Percentiles rank a stretch among this genome's conserved stretches.
These are phyloP conservation scores for Gerosis bhagava DNA, from an alignment of 2,888 invertebrate genomes.

Conservation along the genomic window DNA sequence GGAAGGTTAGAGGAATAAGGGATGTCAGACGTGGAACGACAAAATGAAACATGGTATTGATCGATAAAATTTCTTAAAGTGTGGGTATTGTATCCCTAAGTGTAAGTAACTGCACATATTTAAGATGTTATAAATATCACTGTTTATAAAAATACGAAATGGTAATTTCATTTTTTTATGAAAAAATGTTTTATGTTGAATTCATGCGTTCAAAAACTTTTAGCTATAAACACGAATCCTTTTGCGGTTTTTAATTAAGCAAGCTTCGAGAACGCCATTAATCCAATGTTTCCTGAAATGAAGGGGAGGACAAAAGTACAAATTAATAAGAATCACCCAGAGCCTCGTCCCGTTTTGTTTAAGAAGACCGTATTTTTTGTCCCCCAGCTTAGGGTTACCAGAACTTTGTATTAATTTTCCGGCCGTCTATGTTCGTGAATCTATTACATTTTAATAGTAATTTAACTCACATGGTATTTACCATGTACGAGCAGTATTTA, in stretches of 20 bases:
- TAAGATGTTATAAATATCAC: too few relatives aligned
- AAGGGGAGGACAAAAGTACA: slow-evolving; percentile 56
- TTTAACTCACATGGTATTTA: too few relatives aligned
- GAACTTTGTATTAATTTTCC: background rate
- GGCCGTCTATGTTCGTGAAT: background rate
- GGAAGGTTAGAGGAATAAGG: too few relatives aligned
- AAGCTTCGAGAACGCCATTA: slow-evolving; percentile 54
- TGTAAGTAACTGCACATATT: too few relatives aligned
- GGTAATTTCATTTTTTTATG: too few relatives aligned
- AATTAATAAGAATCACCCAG: slow-evolving; percentile 66
- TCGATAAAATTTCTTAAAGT: too few relatives aligned
- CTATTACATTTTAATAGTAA: too few relatives aligned
- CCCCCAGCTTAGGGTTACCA: slow-evolving; percentile 7
- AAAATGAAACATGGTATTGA: too few relatives aligned
- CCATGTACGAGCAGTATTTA: too few relatives aligned
- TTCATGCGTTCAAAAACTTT: slow-evolving; percentile 37
- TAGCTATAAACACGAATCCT: slow-evolving; percentile 57
- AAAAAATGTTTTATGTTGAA: background rate
- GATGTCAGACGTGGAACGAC: too few relatives aligned
- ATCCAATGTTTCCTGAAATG: slow-evolving; percentile 63
- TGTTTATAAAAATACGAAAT: too few relatives aligned
- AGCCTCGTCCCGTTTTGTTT: slow-evolving; percentile 32
- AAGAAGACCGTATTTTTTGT: slow-evolving; percentile 21
- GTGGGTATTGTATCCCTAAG: too few relatives aligned
- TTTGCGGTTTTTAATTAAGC: slow-evolving; percentile 71